Evolutionary conservation across 2,797 vertebrate species (phyloP), one percentile per base, ranked within the genome.

Genomic region (Eulemur mongoz): DNA sequence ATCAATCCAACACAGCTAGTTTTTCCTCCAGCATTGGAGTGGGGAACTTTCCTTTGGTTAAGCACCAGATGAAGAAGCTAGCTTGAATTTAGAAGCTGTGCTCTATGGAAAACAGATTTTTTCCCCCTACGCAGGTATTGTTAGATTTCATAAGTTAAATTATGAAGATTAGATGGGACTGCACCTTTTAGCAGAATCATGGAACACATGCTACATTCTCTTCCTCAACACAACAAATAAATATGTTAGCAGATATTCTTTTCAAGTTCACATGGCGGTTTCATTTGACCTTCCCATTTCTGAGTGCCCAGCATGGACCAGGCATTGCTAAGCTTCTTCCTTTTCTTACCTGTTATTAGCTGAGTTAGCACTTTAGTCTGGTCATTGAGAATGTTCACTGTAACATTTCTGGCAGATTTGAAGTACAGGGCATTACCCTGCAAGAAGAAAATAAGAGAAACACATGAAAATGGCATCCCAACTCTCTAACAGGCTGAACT

Each of bases 391-490:
- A 99, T 99, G 97, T 99, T 99, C 98, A 99, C 98, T 4, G 99
- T 99, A 95, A 99, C 99, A 50, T 99, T 99, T 98, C 99, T 99
- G 98, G 99, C 99, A 35, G 99, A 99, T 98, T 99, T 99, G 98
- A 99, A 99, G 98, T 99, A 99, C 94, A 99, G 98, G 7, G 99
- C 99, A 79, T 99, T 99, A 97, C 99, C 99, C 99, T 99, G 97
- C 43, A 98, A 98, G 0, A 75, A 98, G 94, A 98, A 61, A 96
- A 98, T 0, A 9, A 97, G 54, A 98, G 30, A 97, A 73, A 96
- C 35, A 25, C 0, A 5, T 98, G 92, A 98, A 96, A 79, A 0
- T 20, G 82, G 78, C 23, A 27, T 20, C 38, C 23, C 43, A 79
- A 27, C 4, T 80, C 35, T 57, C 25, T 10, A 40, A 75, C 15